Evolutionary conservation across 2,888 invertebrate genomes (phyloP).

Genomic region (Cactoblastis cactorum): DNA sequence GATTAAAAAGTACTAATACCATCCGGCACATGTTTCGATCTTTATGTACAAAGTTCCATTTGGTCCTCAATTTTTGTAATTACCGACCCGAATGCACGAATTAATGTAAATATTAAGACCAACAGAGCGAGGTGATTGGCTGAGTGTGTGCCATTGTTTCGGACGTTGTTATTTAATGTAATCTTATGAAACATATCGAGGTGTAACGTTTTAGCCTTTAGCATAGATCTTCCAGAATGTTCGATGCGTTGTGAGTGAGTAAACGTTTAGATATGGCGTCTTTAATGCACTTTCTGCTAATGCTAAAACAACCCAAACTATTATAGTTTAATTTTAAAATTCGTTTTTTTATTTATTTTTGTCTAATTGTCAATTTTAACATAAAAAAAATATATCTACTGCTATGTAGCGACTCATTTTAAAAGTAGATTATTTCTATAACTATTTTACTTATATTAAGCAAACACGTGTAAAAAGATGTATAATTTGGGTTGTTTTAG

Average conservation of each 20-base stretch:
- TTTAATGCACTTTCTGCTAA: not conserved
- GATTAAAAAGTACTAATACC: not conserved
- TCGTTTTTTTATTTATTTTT: too few relatives aligned
- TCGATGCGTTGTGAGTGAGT: conserved; percentile 53
- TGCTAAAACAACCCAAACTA: not conserved
- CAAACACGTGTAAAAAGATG: not conserved
- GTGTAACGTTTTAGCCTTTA: conserved; percentile 74
- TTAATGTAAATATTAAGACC: conserved; percentile 14
- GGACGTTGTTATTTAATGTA: conserved; percentile 66
- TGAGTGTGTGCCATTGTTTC: conserved; percentile 67
- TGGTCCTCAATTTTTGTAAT: not conserved
- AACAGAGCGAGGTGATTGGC: conserved; percentile 41
- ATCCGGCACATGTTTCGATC: not conserved
- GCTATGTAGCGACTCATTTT: too few relatives aligned
- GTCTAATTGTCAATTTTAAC: too few relatives aligned
- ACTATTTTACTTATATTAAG: too few relatives aligned
- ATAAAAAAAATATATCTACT: too few relatives aligned
- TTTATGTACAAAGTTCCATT: conserved; percentile 6
- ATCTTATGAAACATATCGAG: conserved; percentile 73
- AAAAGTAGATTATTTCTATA: too few relatives aligned
- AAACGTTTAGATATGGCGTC: conserved; percentile 28
- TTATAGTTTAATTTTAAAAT: too few relatives aligned
- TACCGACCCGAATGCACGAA: conserved; percentile 1
- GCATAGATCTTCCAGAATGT: conserved; percentile 73
- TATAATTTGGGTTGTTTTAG: conserved; percentile 10